phyloP scores from a whole-genome alignment of 35 echinoderm and acorn worm genomes.

The Ptychodera flava region DNA sequence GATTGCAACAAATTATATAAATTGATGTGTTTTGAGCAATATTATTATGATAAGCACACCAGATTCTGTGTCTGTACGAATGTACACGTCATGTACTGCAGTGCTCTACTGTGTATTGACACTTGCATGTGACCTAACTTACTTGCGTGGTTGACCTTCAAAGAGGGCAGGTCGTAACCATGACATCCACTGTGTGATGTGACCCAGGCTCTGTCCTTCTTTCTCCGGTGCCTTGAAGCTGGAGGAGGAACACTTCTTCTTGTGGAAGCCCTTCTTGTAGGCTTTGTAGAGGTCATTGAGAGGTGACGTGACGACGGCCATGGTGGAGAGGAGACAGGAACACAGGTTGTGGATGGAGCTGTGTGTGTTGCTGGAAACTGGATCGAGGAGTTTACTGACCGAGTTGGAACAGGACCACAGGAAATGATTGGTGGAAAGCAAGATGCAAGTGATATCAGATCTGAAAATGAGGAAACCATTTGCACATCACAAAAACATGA shows the following conservation, averaged over 20 bases:
- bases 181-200: conserved; percentile 49
- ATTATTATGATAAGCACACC: no score
- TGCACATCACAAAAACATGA: background rate
- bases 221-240: background rate
- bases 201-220: background rate
- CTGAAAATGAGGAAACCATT: conserved; percentile 20
- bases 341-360: conserved; percentile 65
- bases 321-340: conserved; percentile 48
- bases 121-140: no score
- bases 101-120: no score
- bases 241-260: conserved; percentile 44
- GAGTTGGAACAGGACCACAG: conserved; percentile 56
- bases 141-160: conserved; percentile 53
- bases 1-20: no score
- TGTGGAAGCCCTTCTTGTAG: conserved; percentile 71
- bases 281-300: conserved; percentile 71
- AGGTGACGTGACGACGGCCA: conserved; percentile 64
- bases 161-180: conserved; percentile 77
- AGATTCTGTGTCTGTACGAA: no score
- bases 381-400: conserved; percentile 46
- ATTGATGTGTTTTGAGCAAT: no score
- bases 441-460: conserved; percentile 67
- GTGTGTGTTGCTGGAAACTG: conserved; percentile 25
- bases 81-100: no score
- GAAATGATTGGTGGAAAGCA: conserved; percentile 50